Base-by-base conservation (phyloP, 2,888 invertebrate species). In the Lingula anatina region DNA sequence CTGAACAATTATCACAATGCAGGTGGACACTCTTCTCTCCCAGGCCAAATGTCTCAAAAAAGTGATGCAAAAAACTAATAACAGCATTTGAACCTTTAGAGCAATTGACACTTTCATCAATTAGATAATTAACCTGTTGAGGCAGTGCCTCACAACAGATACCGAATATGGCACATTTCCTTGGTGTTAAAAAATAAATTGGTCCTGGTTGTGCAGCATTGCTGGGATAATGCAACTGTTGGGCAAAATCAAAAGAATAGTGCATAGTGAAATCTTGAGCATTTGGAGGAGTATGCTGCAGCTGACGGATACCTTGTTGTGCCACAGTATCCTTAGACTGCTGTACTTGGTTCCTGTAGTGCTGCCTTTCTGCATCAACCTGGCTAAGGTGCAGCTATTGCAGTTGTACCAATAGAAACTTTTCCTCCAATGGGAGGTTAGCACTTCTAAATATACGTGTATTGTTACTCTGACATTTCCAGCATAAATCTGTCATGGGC, bases 171-270 rank as follows among this genome's bases (percentile, higher is more conserved):
- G 57, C 51, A 50, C 59, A 60, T 40, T 59, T 61, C 31, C 60
- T 47, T 9, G 60, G 60, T 4, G 56, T 57, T 28, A 52, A 51
- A 41, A 64, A 64, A 38, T 54, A 58, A 1, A 61, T 37, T 12
- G 60, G 61, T 21, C 65, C 64, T n/a, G 60, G 60, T 46, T 62
- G 60, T 21, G 50, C 47, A 15, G 61, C 53, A 35, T 58, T 47
- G 24, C 46, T 54, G 2, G 56, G 61, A 35, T 52, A 59, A 31
- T 57, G 53, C 9, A 61, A 51, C 37, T 61, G 60, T 25, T 63
- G 62, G 18, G 58, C 57, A 56, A 50, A 59, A 27, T 61, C 59
- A 52, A 57, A 59, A 9, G 45, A 47, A 31, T 61, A 60, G 35
- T 59, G 60, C 31, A 45, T 27, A 3, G 23, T 36, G 9, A 24